Conservation (phyloP, 2,797 vertebrate species). For the Antennarius maculatus region DNA sequence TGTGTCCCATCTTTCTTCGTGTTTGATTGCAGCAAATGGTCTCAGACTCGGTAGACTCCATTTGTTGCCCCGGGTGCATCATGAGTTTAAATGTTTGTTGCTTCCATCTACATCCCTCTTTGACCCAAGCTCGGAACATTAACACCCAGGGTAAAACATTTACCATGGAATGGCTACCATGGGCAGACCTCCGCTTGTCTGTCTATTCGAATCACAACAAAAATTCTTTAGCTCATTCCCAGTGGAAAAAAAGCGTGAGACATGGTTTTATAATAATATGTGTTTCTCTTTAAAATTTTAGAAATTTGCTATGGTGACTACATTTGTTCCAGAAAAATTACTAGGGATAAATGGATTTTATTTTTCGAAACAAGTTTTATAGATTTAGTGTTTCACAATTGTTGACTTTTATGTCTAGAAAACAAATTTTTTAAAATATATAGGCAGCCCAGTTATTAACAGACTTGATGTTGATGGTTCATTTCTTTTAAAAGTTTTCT, state of each 20-base stretch:
- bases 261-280: background rate
- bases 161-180: constrained; percentile 11
- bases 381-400: too few species aligned
- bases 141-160: constrained; percentile 30
- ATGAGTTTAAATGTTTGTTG: constrained; percentile 51
- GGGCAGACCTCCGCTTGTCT: constrained; percentile 12
- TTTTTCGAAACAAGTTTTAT: too few species aligned
- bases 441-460: background rate
- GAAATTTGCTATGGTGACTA: too few species aligned
- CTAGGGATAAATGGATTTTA: background rate
- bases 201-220: constrained; percentile 15
- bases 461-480: background rate
- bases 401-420: too few species aligned
- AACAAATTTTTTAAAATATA: too few species aligned
- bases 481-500: background rate
- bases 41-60: constrained; percentile 56
- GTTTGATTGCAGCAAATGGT: constrained; percentile 66
- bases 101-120: constrained; percentile 13
- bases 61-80: constrained; percentile 71
- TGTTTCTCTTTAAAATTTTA: too few species aligned
- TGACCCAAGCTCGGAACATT: constrained; percentile 23
- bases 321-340: background rate
- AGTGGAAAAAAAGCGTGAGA: background rate
- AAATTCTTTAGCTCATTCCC: constrained; percentile 1
- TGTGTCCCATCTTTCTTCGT: constrained; percentile 39